phyloP scores from a whole-genome alignment of 1,140 invertebrate genomes.

The Megalonaias nervosa region DNA sequence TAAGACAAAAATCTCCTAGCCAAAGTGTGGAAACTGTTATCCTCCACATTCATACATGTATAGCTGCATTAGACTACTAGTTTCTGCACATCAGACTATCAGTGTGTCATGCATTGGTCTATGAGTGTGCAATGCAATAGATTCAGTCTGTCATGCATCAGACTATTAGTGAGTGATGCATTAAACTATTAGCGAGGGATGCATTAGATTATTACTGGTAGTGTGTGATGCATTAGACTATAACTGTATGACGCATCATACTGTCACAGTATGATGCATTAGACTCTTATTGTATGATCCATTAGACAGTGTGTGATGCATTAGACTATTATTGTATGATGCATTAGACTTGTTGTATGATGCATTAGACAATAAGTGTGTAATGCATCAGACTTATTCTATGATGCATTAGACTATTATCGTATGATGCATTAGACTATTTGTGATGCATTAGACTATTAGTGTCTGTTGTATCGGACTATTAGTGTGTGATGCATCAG shows the following conservation, averaged over 20 bases:
- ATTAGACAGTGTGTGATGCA: too few species aligned
- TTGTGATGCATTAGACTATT: not conserved
- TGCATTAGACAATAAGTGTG: too few species aligned
- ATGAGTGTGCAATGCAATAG: not conserved
- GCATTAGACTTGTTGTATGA: too few species aligned
- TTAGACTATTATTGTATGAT: too few species aligned
- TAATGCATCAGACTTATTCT: not conserved
- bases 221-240: too few species aligned
- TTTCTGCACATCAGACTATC: not conserved
- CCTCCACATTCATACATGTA: not conserved
- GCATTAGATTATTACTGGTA: too few species aligned
- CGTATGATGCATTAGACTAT: not conserved
- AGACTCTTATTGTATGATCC: too few species aligned
- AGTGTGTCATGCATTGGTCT: not conserved
- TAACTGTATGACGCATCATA: too few species aligned
- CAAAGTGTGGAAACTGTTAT: not conserved
- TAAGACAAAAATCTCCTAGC: conserved; percentile 10
- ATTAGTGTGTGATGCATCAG: not conserved
- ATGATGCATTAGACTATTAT: not conserved
- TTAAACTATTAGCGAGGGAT: not conserved
- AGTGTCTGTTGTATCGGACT: not conserved
- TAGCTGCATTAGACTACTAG: not conserved
- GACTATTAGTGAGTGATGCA: not conserved
- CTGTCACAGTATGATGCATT: too few species aligned
- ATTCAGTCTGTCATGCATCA: not conserved